Evolutionary conservation across 2,113 vertebrate genomes (phyloP).

Genomic region (Arenaria interpres): DNA sequence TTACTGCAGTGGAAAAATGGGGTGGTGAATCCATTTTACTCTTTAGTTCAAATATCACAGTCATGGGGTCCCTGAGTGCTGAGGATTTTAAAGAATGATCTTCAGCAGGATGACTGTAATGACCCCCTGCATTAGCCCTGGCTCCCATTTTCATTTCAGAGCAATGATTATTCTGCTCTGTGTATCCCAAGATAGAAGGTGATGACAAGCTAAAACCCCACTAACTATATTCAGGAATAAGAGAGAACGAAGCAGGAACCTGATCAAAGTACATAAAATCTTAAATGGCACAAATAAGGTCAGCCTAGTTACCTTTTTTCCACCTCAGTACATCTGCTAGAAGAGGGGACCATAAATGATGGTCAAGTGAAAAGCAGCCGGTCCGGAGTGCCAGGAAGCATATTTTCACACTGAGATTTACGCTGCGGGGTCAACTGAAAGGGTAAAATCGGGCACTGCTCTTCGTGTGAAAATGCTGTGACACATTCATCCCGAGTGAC

Average conservation of each 20-base stretch:
- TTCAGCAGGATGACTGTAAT: constrained; percentile 17
- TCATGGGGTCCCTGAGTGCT: not conserved
- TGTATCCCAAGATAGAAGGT: constrained; percentile 13
- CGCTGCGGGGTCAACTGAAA: not conserved
- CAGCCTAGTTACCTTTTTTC: not conserved
- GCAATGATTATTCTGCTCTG: constrained; percentile 7
- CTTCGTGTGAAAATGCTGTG: not conserved
- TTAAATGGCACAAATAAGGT: constrained; percentile 47
- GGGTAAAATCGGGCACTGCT: not conserved
- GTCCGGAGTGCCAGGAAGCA: not conserved
- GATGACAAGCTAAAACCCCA: constrained; percentile 37
- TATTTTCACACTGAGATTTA: not conserved
- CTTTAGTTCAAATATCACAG: not conserved
- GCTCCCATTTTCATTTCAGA: constrained; percentile 55
- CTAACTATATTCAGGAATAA: constrained; percentile 6
- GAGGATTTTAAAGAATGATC: constrained; percentile 40
- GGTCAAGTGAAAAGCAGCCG: not conserved
- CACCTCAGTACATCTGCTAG: not conserved
- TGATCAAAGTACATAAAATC: constrained; percentile 27
- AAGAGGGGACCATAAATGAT: not conserved
- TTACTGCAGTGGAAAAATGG: constrained; percentile 2
- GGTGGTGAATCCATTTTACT: constrained; percentile 6
- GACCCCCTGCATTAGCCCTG: constrained; percentile 44
- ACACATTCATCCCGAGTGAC: not conserved
- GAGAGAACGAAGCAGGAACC: not conserved